Evolutionary conservation across 2,797 vertebrate genomes (phyloP), one percentile per base, ranked within the genome.

Genomic region (Phataginus tricuspis): DNA sequence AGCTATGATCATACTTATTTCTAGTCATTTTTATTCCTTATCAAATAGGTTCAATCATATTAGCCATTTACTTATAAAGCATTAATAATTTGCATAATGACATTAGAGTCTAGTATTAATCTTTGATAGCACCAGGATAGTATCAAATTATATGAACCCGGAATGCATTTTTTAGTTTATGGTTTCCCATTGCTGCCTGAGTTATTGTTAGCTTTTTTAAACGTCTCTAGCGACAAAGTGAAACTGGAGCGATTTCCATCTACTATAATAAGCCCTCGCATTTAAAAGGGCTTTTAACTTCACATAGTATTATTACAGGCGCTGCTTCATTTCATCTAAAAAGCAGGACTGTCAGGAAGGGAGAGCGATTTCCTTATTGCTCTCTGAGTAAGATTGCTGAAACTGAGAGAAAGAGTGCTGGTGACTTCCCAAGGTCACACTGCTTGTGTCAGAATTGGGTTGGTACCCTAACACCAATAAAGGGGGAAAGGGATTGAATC

Each of bases 51-150:
- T 64, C 64, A 55, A 2, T 55, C 0, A 72, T 75, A 91, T 84
- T 63, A 78, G 87, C 87, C 29, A 75, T 64, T 64, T 96, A 85
- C 77, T 90, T 37, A 18, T 39, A 53, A 19, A 64, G 39, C 69
- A 59, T 86, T 87, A 19, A 88, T 91, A 87, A 90, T 90, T 96
- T 92, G 53, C 63, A 71, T 57, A 82, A 88, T 96, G 55, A 37
- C 64, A 15, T 51, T 68, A 63, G 86, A 53, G 82, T 90, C 45
- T 79, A 29, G 85, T 96, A 86, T 95, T 96, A 77, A 53, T 90
- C 71, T 87, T 31, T 53, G 2, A 31, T n/a, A 77, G 27, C 13
- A 61, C 7, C 39, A 72, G 18, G 2, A 68, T 19, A 69, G 8
- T 72, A n/a, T 69, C 31, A 80, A 34, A 7, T 90, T 90, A 64